Evolutionary conservation across 2,888 invertebrate species (phyloP).

Genomic region (Chloroclysta siterata): DNA sequence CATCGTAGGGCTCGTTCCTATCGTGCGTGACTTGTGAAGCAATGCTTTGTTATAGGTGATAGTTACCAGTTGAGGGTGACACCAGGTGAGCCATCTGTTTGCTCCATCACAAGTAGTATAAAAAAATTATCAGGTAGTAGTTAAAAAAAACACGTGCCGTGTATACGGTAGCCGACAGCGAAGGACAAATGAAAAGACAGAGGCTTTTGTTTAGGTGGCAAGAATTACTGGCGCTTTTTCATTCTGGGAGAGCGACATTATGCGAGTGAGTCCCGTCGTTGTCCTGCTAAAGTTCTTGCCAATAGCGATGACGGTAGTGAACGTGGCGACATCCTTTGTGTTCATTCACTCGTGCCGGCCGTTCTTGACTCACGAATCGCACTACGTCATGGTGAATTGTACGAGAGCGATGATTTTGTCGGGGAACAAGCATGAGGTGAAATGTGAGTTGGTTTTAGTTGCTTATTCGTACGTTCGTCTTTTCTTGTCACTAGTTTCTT

Average conservation of each 20-base stretch:
- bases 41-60: too few species aligned
- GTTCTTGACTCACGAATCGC: slow-evolving; percentile 39
- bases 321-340: slow-evolving; percentile 68
- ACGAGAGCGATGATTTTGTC: slow-evolving; percentile 54
- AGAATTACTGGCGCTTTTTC: slow-evolving; percentile 70
- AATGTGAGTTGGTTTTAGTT: slow-evolving; percentile 51
- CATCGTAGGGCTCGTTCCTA: too few species aligned
- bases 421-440: slow-evolving; percentile 44
- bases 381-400: slow-evolving; percentile 62
- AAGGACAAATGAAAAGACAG: slow-evolving; percentile 14
- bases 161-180: background rate
- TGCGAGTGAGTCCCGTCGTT: slow-evolving; percentile 67
- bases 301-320: slow-evolving; percentile 67
- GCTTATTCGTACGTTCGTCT: background rate
- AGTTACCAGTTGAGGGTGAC: too few species aligned
- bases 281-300: slow-evolving; percentile 73
- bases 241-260: slow-evolving; percentile 74
- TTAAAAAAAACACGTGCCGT: background rate
- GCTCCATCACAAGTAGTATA: too few species aligned
- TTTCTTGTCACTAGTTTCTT: too few species aligned
- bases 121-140: too few species aligned
- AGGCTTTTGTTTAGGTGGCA: slow-evolving; percentile 60
- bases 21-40: too few species aligned
- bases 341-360: slow-evolving; percentile 64
- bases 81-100: too few species aligned